Percentiles rank a stretch among this genome's conserved stretches.
phyloP scores from a whole-genome alignment of 2,888 invertebrate genomes.

The Caenorhabditis japonica region DNA sequence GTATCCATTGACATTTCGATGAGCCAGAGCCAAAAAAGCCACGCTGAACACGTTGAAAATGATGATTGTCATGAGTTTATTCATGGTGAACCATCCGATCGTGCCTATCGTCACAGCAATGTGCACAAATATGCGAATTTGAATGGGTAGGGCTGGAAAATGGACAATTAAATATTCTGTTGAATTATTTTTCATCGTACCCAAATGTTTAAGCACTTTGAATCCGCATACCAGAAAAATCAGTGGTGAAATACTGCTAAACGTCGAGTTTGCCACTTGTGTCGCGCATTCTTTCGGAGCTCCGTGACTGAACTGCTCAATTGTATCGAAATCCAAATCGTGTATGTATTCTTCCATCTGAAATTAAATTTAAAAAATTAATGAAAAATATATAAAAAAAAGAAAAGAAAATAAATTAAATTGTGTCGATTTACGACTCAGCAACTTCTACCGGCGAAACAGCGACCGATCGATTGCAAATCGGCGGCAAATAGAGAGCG shows the following conservation, averaged over 20 bases:
- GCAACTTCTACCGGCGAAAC: too few species aligned
- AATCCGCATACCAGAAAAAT: slow-evolving; percentile 3
- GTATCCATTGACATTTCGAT: slow-evolving; percentile 6
- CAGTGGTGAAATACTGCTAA: not conserved
- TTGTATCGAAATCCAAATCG: not conserved
- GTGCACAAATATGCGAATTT: not conserved
- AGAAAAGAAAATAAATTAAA: too few species aligned
- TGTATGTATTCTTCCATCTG: not conserved
- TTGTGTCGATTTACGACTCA: too few species aligned
- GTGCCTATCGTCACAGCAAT: not conserved
- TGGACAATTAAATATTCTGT: not conserved
- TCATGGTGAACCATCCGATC: slow-evolving; percentile 1
- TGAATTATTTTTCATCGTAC: too few species aligned
- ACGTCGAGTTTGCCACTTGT: slow-evolving; percentile 13
- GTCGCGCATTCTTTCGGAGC: not conserved
- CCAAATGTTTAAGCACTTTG: slow-evolving; percentile 4
- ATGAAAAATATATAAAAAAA: too few species aligned
- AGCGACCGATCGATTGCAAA: too few species aligned
- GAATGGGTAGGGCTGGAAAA: slow-evolving; percentile 13
- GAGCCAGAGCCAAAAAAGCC: not conserved
- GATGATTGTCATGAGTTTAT: slow-evolving; percentile 1
- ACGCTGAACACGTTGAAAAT: slow-evolving; percentile 15
- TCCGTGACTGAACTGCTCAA: not conserved
- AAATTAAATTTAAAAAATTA: too few species aligned
- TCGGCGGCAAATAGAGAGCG: too few species aligned